A percentile compares a stretch with the other conserved stretches of the same genome.
phyloP scores from a whole-genome alignment of 1,140 invertebrate species.

The Venustaconcha ellipsiformis region DNA sequence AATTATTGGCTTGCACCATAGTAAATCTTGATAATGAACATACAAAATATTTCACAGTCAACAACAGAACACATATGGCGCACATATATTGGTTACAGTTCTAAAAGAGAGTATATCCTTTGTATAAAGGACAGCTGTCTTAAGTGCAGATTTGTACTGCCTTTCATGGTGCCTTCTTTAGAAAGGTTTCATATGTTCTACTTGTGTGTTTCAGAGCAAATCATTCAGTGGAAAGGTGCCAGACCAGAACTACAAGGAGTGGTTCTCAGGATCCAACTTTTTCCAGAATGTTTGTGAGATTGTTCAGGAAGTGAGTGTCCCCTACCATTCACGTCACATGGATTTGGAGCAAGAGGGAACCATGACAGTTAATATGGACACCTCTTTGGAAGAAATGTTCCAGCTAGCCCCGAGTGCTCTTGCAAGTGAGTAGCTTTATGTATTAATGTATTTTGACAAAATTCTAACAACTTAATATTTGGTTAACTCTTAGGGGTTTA shows the following conservation, averaged over 20 bases:
- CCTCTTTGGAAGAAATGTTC: conserved; percentile 56
- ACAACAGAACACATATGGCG: too few species aligned
- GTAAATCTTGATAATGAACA: too few species aligned
- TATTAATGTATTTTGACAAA: not conserved
- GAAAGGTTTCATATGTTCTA: too few species aligned
- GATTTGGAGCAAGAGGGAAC: conserved; percentile 16
- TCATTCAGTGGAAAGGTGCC: conserved; percentile 33
- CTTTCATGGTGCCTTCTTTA: too few species aligned
- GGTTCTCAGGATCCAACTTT: conserved; percentile 83
- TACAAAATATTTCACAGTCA: too few species aligned
- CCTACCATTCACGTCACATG: conserved; percentile 18
- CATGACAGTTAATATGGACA: conserved; percentile 33
- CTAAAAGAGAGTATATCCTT: too few species aligned
- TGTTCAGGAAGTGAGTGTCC: conserved; percentile 74
- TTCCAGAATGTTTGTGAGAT: conserved; percentile 83
- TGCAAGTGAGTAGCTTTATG: conserved; percentile 39
- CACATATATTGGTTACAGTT: too few species aligned
- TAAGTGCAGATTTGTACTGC: too few species aligned
- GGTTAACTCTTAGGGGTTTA: too few species aligned
- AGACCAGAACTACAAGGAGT: conserved; percentile 69
- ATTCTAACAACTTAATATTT: not conserved
- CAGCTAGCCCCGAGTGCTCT: conserved; percentile 54
- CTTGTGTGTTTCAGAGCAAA: conserved; percentile 34
- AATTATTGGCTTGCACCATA: too few species aligned
- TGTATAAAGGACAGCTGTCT: too few species aligned